Percentiles rank a stretch among this genome's conserved stretches.
phyloP scores from a whole-genome alignment of 2,888 invertebrate genomes.

The Diaphora mendica region DNA sequence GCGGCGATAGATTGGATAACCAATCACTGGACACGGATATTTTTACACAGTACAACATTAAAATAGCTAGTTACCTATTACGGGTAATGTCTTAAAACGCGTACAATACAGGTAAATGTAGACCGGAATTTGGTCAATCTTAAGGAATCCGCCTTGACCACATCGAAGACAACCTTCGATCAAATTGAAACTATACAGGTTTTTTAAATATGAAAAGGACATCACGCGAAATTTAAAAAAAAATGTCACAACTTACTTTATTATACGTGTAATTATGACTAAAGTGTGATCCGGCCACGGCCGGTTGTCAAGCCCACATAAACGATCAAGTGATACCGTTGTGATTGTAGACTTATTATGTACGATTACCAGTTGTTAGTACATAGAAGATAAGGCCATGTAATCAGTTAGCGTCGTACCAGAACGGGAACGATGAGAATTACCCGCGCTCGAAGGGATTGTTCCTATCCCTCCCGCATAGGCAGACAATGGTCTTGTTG shows the following conservation, averaged over 20 bases:
- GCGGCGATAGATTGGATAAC: conserved; percentile 56
- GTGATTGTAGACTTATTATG: conserved; percentile 39
- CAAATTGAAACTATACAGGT: conserved; percentile 68
- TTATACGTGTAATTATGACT: conserved; percentile 8
- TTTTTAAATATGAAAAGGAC: conserved; percentile 43
- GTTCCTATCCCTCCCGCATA: conserved; percentile 81
- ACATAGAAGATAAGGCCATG: conserved; percentile 52
- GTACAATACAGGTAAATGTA: conserved; percentile 43
- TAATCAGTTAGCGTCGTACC: conserved; percentile 62
- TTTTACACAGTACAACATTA: conserved; percentile 48
- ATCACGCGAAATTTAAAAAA: conserved; percentile 19
- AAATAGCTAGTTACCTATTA: conserved; percentile 55
- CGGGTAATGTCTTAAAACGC: conserved; percentile 41
- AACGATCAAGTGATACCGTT: conserved; percentile 29
- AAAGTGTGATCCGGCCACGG: conserved; percentile 18
- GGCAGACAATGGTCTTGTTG: conserved; percentile 85
- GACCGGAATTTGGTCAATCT: conserved; percentile 64
- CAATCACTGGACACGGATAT: conserved; percentile 64
- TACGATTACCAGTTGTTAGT: conserved; percentile 49
- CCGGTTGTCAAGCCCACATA: conserved; percentile 22
- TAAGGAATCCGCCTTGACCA: conserved; percentile 76
- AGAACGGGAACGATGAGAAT: conserved; percentile 67
- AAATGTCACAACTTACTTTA: conserved; percentile 13
- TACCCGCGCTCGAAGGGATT: conserved; percentile 85
- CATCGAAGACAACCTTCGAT: conserved; percentile 73